A percentile compares a stretch with the other conserved stretches of the same genome.
These are phyloP conservation scores for Atta texana DNA, from an alignment of 1,140 invertebrate genomes.

Conservation along the genomic window DNA sequence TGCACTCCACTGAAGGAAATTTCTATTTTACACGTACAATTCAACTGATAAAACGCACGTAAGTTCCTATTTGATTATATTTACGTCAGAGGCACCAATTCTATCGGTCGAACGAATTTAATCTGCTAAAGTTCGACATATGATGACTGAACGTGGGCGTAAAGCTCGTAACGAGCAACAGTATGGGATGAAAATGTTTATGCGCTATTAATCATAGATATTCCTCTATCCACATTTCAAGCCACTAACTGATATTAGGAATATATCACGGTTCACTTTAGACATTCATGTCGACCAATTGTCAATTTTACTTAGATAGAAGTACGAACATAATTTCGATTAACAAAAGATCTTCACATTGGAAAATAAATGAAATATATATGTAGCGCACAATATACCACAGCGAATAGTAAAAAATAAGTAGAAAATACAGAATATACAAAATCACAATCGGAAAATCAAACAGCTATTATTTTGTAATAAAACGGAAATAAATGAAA, in stretches of 20 bases:
- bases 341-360: neutral
- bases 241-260: neutral
- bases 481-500: neutral
- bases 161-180: neutral
- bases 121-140: slow-evolving; percentile 42
- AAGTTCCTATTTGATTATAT: slow-evolving; percentile 16
- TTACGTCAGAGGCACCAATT: slow-evolving; percentile 5
- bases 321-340: neutral
- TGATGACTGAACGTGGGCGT: neutral
- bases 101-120: slow-evolving; percentile 24
- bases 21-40: slow-evolving; percentile 1
- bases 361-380: neutral
- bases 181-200: slow-evolving; percentile 10
- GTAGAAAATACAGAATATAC: neutral
- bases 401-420: neutral
- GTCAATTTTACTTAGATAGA: slow-evolving; percentile 26
- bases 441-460: neutral
- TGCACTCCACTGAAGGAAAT: no score
- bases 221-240: neutral
- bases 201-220: slow-evolving; percentile 20
- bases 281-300: neutral
- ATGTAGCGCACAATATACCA: neutral
- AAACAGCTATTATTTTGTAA: neutral
- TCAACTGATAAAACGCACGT: neutral
- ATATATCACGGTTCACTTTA: neutral